These are phyloP conservation scores for Drosophila repletoides DNA, from an alignment of 1,140 invertebrate species.

Conservation along the genomic window DNA sequence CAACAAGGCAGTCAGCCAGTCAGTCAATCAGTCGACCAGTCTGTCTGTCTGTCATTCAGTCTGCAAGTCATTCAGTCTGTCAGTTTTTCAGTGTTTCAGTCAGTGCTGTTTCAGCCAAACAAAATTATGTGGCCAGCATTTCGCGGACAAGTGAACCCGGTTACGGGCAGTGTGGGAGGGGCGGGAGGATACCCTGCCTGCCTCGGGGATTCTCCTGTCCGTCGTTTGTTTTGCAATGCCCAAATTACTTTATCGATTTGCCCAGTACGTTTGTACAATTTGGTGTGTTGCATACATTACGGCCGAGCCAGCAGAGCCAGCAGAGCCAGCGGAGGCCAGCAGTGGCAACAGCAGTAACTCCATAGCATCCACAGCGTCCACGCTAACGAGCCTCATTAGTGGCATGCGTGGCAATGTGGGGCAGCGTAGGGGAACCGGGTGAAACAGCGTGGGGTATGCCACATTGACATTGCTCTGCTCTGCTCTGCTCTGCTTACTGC, in stretches of 20 bases:
- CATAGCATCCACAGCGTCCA: conserved; percentile 30
- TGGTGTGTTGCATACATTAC: conserved; percentile 75
- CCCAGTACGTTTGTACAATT: conserved; percentile 72
- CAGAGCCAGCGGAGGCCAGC: not conserved
- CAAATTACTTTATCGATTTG: conserved; percentile 81
- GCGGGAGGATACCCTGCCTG: not conserved
- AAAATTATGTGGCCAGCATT: conserved; percentile 74
- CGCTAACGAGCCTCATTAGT: conserved; percentile 81
- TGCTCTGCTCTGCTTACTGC: not conserved
- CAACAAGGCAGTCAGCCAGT: conserved; percentile 3
- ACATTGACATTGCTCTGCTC: not conserved
- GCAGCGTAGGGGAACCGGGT: not conserved
- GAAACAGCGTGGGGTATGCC: conserved; percentile 1
- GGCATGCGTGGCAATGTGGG: conserved; percentile 68
- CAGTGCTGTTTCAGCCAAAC: conserved; percentile 66
- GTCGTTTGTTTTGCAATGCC: conserved; percentile 62
- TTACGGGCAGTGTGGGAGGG: not conserved
- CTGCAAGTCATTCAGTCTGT: conserved; percentile 53
- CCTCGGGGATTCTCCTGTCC: not conserved
- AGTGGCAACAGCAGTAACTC: not conserved
- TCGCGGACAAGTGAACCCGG: conserved; percentile 21
- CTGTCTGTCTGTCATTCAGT: conserved; percentile 4
- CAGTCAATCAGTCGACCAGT: conserved; percentile 45
- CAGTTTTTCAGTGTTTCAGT: not conserved
- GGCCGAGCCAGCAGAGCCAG: too few species aligned